A percentile compares a stretch with the other conserved stretches of the same genome.
Evolutionary conservation across 1,140 invertebrate species (phyloP).

Genomic region (Lordiphosa mommai): DNA sequence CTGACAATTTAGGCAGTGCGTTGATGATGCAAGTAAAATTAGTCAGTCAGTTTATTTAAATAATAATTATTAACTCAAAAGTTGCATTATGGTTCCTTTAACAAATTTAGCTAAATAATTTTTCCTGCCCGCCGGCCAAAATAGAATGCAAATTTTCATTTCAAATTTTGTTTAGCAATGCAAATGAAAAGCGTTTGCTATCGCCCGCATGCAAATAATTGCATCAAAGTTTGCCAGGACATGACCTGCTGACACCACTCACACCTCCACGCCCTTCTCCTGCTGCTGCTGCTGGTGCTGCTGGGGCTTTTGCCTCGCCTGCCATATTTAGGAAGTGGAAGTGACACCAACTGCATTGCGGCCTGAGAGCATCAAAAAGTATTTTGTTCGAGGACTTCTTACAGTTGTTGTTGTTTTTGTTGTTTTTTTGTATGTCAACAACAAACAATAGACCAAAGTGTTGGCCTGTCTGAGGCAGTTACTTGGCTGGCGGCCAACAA

Average conservation of each 20-base stretch:
- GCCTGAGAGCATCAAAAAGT: constrained; percentile 63
- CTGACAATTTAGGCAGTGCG: no score
- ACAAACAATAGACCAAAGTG: constrained; percentile 61
- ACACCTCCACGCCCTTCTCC: background rate
- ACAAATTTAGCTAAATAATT: no score
- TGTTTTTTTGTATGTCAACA: constrained; percentile 26
- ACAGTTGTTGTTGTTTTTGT: constrained; percentile 16
- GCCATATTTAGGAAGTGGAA: constrained; percentile 38
- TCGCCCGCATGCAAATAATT: constrained; percentile 39
- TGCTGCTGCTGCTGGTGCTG: background rate
- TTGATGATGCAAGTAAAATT: no score
- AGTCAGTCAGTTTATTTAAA: no score
- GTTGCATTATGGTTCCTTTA: no score
- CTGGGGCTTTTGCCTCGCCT: constrained; percentile 7
- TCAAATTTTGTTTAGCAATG: background rate
- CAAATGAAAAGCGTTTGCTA: constrained; percentile 2
- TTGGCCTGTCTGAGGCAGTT: constrained; percentile 59
- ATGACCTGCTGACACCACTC: constrained; percentile 5
- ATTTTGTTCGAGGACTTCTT: constrained; percentile 56
- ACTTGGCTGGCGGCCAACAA: constrained; percentile 55
- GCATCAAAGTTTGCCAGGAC: constrained; percentile 4
- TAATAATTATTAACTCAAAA: no score
- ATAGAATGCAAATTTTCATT: background rate
- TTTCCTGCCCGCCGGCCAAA: no score
- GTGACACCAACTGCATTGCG: constrained; percentile 69